Percentiles rank a stretch among this genome's conserved stretches.
phyloP scores from a whole-genome alignment of 1,140 invertebrate genomes.

The Zaprionus gabonicus region DNA sequence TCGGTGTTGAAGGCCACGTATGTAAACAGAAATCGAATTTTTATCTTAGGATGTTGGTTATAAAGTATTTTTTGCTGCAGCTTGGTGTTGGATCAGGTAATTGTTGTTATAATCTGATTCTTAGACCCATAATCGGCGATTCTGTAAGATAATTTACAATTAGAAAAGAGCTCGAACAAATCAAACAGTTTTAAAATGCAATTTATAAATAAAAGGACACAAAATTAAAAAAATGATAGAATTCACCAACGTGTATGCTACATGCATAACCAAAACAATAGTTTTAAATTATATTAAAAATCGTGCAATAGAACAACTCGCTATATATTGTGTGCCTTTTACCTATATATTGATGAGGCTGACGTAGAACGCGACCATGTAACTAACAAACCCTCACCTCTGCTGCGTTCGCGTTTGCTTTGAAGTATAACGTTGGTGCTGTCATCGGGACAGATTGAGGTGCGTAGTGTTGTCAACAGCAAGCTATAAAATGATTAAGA shows the following conservation, averaged over 20 bases:
- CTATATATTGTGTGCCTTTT: constrained; percentile 82
- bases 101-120: constrained; percentile 85
- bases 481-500: constrained; percentile 76
- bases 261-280: constrained; percentile 39
- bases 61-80: constrained; percentile 35
- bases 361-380: constrained; percentile 88
- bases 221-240: constrained; percentile 58
- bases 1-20: constrained; percentile 78
- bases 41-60: constrained; percentile 36
- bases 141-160: constrained; percentile 67
- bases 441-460: constrained; percentile 86
- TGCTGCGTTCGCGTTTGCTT: constrained; percentile 84
- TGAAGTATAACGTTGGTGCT: constrained; percentile 86
- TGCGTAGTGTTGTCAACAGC: constrained; percentile 84
- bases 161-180: constrained; percentile 19
- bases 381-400: constrained; percentile 88
- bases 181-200: constrained; percentile 5
- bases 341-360: constrained; percentile 88
- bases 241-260: constrained; percentile 3
- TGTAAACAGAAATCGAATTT: constrained; percentile 63
- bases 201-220: constrained; percentile 72
- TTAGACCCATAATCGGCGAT: constrained; percentile 85
- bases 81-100: constrained; percentile 75
- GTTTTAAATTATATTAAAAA: constrained; percentile 12
- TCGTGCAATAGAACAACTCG: constrained; percentile 38